These are phyloP conservation scores for Sinocyclocheilus maitianheensis DNA, from an alignment of 2,113 vertebrate species.

Conservation along the genomic window DNA sequence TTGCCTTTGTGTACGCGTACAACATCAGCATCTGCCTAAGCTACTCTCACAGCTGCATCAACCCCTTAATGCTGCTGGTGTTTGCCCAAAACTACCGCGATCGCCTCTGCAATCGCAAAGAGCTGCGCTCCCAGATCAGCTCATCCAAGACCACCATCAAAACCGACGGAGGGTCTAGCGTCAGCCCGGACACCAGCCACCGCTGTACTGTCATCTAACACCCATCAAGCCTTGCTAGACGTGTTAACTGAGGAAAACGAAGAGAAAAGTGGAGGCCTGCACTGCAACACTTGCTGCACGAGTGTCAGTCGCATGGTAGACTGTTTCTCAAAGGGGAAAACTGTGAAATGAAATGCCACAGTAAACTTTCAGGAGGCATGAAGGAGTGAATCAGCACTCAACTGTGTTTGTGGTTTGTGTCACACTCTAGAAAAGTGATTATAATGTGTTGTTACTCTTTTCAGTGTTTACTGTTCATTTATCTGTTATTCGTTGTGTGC, in stretches of 20 bases:
- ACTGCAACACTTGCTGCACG: not conserved
- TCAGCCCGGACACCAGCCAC: slow-evolving; percentile 61
- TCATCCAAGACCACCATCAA: slow-evolving; percentile 68
- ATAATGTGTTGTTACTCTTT: not conserved
- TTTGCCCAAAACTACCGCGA: slow-evolving; percentile 81
- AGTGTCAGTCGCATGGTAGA: not conserved
- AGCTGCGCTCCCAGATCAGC: slow-evolving; percentile 61
- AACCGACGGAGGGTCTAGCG: slow-evolving; percentile 59
- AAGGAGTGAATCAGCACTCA: not conserved
- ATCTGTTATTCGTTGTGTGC: not conserved
- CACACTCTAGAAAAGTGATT: not conserved
- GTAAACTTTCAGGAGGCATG: not conserved
- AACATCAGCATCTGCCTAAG: slow-evolving; percentile 82
- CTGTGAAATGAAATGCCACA: not conserved
- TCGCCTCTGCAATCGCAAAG: slow-evolving; percentile 68
- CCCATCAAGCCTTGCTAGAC: not conserved
- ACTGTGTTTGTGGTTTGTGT: not conserved
- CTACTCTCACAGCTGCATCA: slow-evolving; percentile 85
- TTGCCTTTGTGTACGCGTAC: slow-evolving; percentile 75
- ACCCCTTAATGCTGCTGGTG: slow-evolving; percentile 79
- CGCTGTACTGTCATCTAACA: slow-evolving; percentile 67
- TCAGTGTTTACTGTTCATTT: not conserved
- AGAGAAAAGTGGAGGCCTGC: not conserved
- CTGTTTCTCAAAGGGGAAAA: slow-evolving; percentile 28
- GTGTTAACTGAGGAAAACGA: not conserved